A percentile compares a stretch with the other conserved stretches of the same genome.
These are phyloP conservation scores for Apodemus speciosus DNA, from an alignment of 2,113 vertebrate species.

Conservation along the genomic window DNA sequence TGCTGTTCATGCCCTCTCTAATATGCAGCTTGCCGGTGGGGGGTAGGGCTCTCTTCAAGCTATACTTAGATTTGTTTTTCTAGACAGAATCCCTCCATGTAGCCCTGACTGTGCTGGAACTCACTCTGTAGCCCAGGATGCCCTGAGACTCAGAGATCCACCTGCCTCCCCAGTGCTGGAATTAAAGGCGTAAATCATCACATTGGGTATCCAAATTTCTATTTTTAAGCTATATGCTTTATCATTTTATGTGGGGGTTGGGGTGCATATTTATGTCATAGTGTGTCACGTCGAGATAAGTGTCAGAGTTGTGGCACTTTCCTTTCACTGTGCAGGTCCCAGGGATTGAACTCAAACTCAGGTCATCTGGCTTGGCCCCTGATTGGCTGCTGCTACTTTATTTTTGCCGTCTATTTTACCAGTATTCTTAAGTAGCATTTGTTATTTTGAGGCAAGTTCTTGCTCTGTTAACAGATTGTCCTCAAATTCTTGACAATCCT, in stretches of 20 bases:
- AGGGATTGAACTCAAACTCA: background rate
- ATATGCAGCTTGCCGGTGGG: background rate
- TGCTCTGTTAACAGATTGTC: background rate
- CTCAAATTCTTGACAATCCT: background rate
- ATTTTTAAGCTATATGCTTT: background rate
- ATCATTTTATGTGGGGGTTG: background rate
- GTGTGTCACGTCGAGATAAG: background rate
- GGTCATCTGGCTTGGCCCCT: background rate
- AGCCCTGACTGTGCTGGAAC: background rate
- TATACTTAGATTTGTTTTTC: background rate
- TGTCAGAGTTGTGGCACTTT: background rate
- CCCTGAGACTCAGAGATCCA: background rate
- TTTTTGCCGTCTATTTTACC: background rate
- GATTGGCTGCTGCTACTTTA: background rate
- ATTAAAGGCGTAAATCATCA: background rate
- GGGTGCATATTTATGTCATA: background rate
- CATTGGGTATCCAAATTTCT: background rate
- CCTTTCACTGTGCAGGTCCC: background rate
- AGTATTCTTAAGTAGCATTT: background rate
- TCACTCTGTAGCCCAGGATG: background rate
- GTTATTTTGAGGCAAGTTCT: background rate
- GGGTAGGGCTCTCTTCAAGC: background rate
- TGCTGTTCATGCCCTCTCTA: slow-evolving; percentile 12
- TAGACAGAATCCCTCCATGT: background rate
- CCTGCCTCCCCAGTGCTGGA: background rate